These are phyloP conservation scores for Timema podura DNA, from an alignment of 2,888 invertebrate species.

Conservation along the genomic window DNA sequence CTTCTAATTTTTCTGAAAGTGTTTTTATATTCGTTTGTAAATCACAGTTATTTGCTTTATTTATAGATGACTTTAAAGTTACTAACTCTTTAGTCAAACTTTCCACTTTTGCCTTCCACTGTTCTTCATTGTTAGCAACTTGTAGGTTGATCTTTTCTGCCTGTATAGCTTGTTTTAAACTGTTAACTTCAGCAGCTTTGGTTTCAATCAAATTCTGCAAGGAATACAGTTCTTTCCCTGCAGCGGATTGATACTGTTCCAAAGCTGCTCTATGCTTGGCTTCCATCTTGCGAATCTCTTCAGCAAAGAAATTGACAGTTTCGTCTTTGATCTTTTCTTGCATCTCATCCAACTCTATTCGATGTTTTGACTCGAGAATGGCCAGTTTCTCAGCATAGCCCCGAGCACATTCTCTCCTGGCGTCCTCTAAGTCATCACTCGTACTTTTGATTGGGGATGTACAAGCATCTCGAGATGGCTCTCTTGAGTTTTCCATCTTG, in stretches of 20 bases:
- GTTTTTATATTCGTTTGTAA: background rate
- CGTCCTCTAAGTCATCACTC: background rate
- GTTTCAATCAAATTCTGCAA: slow-evolving; percentile 4
- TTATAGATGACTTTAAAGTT: slow-evolving; percentile 1
- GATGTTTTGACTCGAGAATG: slow-evolving; percentile 5
- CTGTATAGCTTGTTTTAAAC: background rate
- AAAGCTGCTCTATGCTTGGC: background rate
- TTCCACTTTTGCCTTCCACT: background rate
- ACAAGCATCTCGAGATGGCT: background rate
- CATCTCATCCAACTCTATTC: background rate
- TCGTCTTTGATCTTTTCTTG: slow-evolving; percentile 6
- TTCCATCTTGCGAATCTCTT: background rate
- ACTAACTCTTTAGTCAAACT: background rate
- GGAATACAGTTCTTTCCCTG: background rate
- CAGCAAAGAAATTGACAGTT: slow-evolving; percentile 9
- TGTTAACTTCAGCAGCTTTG: background rate
- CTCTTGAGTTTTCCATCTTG: too few species aligned
- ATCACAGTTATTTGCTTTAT: background rate
- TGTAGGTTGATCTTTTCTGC: background rate
- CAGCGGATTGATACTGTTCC: background rate
- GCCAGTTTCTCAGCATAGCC: background rate
- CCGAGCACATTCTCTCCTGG: background rate
- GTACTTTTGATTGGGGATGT: background rate
- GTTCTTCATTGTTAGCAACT: background rate
- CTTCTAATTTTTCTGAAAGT: background rate